Percentiles rank a stretch among this genome's conserved stretches.
These are phyloP conservation scores for Cydia splendana DNA, from an alignment of 1,140 invertebrate species.

Conservation along the genomic window DNA sequence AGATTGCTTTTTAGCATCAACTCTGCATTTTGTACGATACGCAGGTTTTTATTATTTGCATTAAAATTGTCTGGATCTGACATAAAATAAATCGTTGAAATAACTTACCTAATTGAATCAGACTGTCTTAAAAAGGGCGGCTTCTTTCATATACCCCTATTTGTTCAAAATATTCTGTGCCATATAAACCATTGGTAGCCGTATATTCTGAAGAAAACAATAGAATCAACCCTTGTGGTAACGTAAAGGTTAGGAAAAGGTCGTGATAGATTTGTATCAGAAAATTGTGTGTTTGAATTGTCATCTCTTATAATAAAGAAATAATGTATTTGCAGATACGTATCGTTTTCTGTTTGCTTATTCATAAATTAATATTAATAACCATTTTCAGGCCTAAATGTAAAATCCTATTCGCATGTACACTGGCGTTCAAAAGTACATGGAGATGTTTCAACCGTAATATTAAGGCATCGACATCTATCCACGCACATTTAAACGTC, in stretches of 20 bases:
- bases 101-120: neutral
- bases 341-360: neutral
- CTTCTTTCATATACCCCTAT: neutral
- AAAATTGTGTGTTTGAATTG: constrained; percentile 24
- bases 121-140: neutral
- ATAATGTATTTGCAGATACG: neutral
- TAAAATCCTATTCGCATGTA: no score
- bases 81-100: no score
- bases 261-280: constrained; percentile 24
- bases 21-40: no score
- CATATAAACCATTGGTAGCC: neutral
- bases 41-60: no score
- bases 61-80: no score
- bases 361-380: neutral
- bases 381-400: no score
- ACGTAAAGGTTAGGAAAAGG: constrained; percentile 19
- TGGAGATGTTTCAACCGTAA: no score
- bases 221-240: constrained; percentile 21
- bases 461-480: no score
- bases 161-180: constrained; percentile 2
- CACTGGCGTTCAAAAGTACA: no score
- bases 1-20: no score
- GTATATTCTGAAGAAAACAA: constrained; percentile 15
- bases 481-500: no score
- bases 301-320: constrained; percentile 16